A percentile compares a stretch with the other conserved stretches of the same genome.
These are phyloP conservation scores for Dryobota labecula DNA, from an alignment of 2,888 invertebrate species.

Conservation along the genomic window DNA sequence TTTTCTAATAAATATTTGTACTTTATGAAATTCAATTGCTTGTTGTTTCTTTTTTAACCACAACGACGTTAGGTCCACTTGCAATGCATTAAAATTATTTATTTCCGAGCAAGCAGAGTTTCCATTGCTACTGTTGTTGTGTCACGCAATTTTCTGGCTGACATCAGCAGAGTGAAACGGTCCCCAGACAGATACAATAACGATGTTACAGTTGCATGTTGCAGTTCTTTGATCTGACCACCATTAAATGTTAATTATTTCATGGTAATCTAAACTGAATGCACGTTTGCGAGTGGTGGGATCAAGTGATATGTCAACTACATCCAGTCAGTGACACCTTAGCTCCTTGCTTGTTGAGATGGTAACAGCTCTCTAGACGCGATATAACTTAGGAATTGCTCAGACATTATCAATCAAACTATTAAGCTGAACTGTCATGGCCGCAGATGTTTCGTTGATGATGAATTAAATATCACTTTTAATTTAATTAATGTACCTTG, in stretches of 20 bases:
- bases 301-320: not conserved
- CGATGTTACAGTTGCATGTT: not conserved
- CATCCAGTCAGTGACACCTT: not conserved
- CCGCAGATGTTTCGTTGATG: not conserved
- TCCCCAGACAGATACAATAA: not conserved
- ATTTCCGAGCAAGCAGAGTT: too few relatives aligned
- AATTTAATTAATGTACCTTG: not conserved
- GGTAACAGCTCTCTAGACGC: not conserved
- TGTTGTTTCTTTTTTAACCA: too few relatives aligned
- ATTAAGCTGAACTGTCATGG: slow-evolving; percentile 5
- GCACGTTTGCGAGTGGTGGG: not conserved
- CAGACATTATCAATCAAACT: slow-evolving; percentile 1
- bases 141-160: too few relatives aligned
- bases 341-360: not conserved
- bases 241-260: not conserved
- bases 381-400: not conserved
- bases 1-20: too few relatives aligned
- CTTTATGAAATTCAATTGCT: too few relatives aligned
- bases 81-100: too few relatives aligned
- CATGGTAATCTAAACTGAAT: not conserved
- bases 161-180: not conserved
- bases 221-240: not conserved
- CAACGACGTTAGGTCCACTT: too few relatives aligned
- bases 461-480: not conserved
- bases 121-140: too few relatives aligned